These are phyloP conservation scores for Rhipidura dahli DNA, from an alignment of 2,113 vertebrate species.

Conservation along the genomic window DNA sequence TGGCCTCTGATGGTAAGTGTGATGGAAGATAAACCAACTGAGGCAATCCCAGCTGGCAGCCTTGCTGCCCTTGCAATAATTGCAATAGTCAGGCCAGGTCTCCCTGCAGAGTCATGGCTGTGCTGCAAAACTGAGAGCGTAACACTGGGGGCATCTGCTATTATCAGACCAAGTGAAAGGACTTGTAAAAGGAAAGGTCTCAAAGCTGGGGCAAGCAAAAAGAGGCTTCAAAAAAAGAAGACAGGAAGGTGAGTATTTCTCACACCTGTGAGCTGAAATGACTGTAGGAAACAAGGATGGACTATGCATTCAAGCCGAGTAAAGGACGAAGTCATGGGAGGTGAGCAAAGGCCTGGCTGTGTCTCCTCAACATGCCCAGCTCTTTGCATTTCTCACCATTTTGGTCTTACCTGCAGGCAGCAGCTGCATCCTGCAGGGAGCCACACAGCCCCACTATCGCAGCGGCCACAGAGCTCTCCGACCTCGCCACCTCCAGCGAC, in stretches of 20 bases:
- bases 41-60: not conserved
- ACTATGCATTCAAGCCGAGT: not conserved
- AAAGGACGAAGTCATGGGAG: not conserved
- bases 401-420: constrained; percentile 75
- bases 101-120: not conserved
- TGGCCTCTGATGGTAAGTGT: not conserved
- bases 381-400: not conserved
- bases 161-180: not conserved
- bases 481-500: not conserved
- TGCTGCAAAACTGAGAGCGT: not conserved
- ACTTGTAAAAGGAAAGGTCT: not conserved
- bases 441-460: not conserved
- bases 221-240: not conserved
- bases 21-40: not conserved
- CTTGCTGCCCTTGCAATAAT: not conserved
- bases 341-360: not conserved
- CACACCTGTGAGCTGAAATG: not conserved
- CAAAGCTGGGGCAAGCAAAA: not conserved
- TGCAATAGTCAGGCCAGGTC: not conserved
- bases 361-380: not conserved
- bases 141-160: not conserved
- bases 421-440: constrained; percentile 47
- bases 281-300: not conserved
- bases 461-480: not conserved
- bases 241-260: not conserved